Evolutionary conservation across 2,797 vertebrate species (phyloP).

Genomic region (Fistularia tabacaria): DNA sequence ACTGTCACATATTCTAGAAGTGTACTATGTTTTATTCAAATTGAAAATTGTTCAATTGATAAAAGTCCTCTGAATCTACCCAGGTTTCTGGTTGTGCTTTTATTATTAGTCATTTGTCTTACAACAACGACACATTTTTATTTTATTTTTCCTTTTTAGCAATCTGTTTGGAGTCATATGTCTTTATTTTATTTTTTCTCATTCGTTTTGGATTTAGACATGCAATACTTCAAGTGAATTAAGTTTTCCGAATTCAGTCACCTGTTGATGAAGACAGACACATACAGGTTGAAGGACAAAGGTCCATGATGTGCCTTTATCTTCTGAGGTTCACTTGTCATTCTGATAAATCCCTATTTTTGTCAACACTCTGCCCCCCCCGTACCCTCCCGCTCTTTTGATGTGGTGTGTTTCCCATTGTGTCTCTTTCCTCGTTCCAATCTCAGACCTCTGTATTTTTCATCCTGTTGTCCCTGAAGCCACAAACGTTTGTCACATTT

Average conservation of each 20-base stretch:
- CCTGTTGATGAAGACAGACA: constrained; percentile 3
- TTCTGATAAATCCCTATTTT: constrained; percentile 30
- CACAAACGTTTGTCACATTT: constrained; percentile 34
- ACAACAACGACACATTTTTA: too few relatives aligned
- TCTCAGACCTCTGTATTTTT: constrained; percentile 21
- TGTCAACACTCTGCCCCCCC: constrained; percentile 19
- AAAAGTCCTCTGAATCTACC: too few relatives aligned
- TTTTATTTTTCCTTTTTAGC: too few relatives aligned
- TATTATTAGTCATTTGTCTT: too few relatives aligned
- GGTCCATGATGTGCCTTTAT: neutral
- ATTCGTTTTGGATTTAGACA: neutral
- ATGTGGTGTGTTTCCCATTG: constrained; percentile 19
- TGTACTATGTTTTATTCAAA: too few relatives aligned
- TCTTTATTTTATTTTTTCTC: neutral
- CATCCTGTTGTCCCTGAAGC: constrained; percentile 30
- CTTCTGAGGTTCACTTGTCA: constrained; percentile 5
- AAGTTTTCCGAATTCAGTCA: neutral
- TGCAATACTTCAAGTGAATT: too few relatives aligned
- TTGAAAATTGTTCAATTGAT: too few relatives aligned
- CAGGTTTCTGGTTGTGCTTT: too few relatives aligned
- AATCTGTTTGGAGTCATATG: too few relatives aligned
- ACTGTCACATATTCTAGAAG: too few relatives aligned
- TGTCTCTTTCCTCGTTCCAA: constrained; percentile 34
- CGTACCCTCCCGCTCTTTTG: constrained; percentile 23
- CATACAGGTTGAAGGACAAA: too few relatives aligned